These are phyloP conservation scores for Peromyscus melanophrys DNA, from an alignment of 2,797 vertebrate genomes.

Conservation along the genomic window DNA sequence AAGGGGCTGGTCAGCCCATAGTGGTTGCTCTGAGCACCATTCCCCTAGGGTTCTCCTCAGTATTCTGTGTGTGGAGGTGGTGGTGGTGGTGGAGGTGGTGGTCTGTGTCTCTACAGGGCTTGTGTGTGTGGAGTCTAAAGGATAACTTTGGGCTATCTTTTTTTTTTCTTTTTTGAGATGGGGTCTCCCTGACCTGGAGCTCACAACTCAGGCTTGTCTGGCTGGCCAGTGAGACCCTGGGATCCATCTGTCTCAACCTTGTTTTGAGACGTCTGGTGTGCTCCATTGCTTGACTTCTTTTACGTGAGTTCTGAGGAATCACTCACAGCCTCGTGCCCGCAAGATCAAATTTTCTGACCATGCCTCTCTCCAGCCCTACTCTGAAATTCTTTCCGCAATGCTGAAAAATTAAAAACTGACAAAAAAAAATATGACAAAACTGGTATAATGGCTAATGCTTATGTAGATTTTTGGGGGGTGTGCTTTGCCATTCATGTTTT, in stretches of 20 bases:
- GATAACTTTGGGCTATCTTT: too few relatives aligned
- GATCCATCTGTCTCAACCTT: neutral
- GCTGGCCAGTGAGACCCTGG: neutral
- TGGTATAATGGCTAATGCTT: neutral
- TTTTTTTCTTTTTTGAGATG: neutral
- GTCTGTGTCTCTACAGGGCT: neutral
- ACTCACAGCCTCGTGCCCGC: neutral
- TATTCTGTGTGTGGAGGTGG: neutral
- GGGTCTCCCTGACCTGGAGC: neutral
- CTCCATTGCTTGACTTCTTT: neutral
- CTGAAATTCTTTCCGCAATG: neutral
- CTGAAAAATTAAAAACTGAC: neutral
- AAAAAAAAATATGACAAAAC: too few relatives aligned
- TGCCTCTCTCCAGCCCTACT: neutral
- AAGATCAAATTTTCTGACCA: neutral
- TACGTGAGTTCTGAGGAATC: neutral
- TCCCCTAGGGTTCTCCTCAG: neutral
- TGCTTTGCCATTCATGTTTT: neutral
- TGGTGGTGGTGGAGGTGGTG: too few relatives aligned
- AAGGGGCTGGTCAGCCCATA: neutral
- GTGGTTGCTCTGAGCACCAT: neutral
- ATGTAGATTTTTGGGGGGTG: neutral
- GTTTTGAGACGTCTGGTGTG: neutral
- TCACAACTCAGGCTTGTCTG: neutral
- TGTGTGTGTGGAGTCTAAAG: neutral